These are phyloP conservation scores for Drosophila ercepeae DNA, from an alignment of 1,140 invertebrate genomes.

Conservation along the genomic window DNA sequence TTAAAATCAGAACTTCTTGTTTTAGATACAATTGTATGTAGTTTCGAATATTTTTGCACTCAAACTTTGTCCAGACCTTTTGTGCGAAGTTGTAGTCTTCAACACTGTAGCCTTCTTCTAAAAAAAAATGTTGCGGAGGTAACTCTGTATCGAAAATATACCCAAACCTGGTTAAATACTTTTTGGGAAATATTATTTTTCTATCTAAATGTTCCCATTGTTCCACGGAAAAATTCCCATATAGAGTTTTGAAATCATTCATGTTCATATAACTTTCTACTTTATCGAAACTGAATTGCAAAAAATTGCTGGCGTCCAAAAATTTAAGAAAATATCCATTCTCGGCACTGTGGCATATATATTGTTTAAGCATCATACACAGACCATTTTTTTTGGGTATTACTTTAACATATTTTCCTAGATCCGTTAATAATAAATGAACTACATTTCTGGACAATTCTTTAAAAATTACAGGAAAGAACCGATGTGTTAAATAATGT, in stretches of 20 bases:
- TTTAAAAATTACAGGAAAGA: constrained; percentile 18
- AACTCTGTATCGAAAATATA: background rate
- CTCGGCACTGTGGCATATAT: background rate
- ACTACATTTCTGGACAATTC: background rate
- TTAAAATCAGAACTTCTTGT: constrained; percentile 1
- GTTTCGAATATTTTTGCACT: background rate
- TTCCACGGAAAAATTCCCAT: background rate
- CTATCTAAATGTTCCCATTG: background rate
- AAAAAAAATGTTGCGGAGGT: background rate
- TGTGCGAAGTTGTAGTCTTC: background rate
- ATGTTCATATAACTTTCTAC: background rate
- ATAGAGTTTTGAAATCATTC: background rate
- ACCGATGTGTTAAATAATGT: background rate
- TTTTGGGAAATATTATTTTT: background rate
- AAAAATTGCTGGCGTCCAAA: background rate
- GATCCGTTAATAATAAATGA: background rate
- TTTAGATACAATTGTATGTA: constrained; percentile 9
- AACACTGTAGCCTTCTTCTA: background rate
- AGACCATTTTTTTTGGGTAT: background rate
- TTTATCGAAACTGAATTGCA: background rate
- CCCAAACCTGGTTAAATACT: background rate
- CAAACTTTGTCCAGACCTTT: background rate
- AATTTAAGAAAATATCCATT: background rate
- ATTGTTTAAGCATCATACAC: background rate
- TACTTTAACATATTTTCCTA: background rate